Conservation (phyloP, 1,140 invertebrate species). For the Carcinoscorpius rotundicauda region DNA sequence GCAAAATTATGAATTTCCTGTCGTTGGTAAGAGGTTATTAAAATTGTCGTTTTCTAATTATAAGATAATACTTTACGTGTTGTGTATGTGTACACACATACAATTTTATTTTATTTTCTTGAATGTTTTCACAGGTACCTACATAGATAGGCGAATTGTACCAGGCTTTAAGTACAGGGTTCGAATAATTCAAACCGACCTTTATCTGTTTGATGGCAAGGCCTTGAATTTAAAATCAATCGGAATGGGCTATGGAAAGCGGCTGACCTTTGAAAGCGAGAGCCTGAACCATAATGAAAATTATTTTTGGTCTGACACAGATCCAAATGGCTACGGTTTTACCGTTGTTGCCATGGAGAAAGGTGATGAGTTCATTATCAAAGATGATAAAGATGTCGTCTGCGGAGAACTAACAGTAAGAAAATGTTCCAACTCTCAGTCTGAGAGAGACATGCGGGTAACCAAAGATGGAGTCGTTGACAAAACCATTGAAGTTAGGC, state of each 20-base stretch:
- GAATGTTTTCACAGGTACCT: constrained; percentile 43
- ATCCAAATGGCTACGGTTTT: constrained; percentile 55
- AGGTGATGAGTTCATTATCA: constrained; percentile 49
- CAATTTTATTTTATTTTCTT: constrained; percentile 22
- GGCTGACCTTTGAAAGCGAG: constrained; percentile 55
- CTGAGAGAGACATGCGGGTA: too few relatives aligned
- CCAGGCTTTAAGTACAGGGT: constrained; percentile 60
- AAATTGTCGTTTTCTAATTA: constrained; percentile 1
- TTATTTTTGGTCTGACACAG: constrained; percentile 64
- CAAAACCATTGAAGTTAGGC: too few relatives aligned
- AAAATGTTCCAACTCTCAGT: too few relatives aligned
- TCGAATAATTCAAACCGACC: constrained; percentile 45
- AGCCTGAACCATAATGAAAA: constrained; percentile 45
- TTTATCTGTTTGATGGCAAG: constrained; percentile 49
- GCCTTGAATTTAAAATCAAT: constrained; percentile 49
- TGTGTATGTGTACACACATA: neutral
- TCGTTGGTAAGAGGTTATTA: constrained; percentile 46
- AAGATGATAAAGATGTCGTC: too few relatives aligned
- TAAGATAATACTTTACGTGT: neutral
- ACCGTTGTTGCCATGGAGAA: constrained; percentile 48
- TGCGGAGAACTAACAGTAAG: too few relatives aligned
- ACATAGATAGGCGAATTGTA: constrained; percentile 54
- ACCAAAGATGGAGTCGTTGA: too few relatives aligned
- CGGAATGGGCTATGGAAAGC: constrained; percentile 60
- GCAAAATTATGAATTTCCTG: constrained; percentile 54